Evolutionary conservation across 2,797 vertebrate genomes (phyloP), one percentile per base, ranked within the genome.

Genomic region (Bradypodion ventrale): DNA sequence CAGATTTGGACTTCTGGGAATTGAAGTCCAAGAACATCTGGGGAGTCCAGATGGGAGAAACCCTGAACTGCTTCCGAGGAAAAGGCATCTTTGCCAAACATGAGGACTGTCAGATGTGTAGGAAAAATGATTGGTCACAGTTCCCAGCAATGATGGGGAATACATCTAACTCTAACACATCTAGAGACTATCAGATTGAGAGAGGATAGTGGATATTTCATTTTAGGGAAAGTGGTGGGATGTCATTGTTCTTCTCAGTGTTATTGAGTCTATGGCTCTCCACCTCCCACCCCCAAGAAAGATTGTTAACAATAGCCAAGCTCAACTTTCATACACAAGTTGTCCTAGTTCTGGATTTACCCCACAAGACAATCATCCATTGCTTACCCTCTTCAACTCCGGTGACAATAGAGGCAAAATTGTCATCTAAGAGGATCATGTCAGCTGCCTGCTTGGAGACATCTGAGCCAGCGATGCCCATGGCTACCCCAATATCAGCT

Each of bases 361-460:
- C 16, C 42, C 23, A 27, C 6, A 32, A 29, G 27, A 32, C 78
- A 15, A 2, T 3, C 2, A 78, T 8, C 2, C 13, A 2, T n/a
- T 4, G 68, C 96, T 96, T 91, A 98, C 98, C 98, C 93, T 98
- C 98, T 90, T 98, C 98, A 59, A 98, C 98, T 80, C 98, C 98
- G 0, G 98, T 98, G 91, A 98, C 98, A 0, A 98, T 98, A 70
- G 98, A 98, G 79, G 98, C 98, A 83, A 98, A 98, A 92, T 98
- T 98, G 94, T 98, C 98, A 37, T 98, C 98, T 84, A 98, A 90
- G 60, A 98, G 92, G 91, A 98, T 98, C 98, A 98, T 98, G 96
- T 98, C 98, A 0, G 98, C 98, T 0, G 98, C 98, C 92, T 98
- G 98, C 90, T 98, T 98, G 91, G 98, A 98, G 90, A 98, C 98